A percentile compares a stretch with the other conserved stretches of the same genome.
Evolutionary conservation across 2,888 invertebrate species (phyloP).

Genomic region (Clunio marinus): DNA sequence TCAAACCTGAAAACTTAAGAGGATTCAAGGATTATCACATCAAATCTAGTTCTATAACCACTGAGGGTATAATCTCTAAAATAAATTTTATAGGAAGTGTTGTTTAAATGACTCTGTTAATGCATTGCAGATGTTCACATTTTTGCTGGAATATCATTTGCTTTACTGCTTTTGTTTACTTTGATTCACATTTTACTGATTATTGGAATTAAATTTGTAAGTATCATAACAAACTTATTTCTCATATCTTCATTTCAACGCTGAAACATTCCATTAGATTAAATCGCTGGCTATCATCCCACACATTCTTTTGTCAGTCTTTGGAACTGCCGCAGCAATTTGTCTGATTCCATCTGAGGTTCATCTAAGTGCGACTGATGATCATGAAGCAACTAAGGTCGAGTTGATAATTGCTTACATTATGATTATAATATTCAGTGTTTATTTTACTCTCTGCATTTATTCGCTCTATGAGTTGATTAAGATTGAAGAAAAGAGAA

Average conservation of each 20-base stretch:
- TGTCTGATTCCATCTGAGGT: background rate
- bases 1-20: too few species aligned
- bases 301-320: background rate
- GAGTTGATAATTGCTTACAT: background rate
- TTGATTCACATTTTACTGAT: conserved; percentile 8
- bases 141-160: too few species aligned
- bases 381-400: background rate
- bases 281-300: conserved; percentile 2
- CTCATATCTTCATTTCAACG: background rate
- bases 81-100: background rate
- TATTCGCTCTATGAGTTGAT: conserved; percentile 8
- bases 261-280: background rate
- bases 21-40: too few species aligned
- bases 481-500: conserved; percentile 17
- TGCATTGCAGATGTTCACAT: background rate
- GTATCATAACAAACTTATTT: background rate
- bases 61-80: background rate
- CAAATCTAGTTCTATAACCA: too few species aligned
- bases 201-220: conserved; percentile 24
- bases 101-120: too few species aligned
- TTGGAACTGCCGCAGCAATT: background rate
- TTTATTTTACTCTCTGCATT: conserved; percentile 14
- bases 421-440: background rate
- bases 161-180: background rate
- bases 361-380: background rate